Conservation (phyloP, 2,888 invertebrate genomes). For the Saturnia japonica region DNA sequence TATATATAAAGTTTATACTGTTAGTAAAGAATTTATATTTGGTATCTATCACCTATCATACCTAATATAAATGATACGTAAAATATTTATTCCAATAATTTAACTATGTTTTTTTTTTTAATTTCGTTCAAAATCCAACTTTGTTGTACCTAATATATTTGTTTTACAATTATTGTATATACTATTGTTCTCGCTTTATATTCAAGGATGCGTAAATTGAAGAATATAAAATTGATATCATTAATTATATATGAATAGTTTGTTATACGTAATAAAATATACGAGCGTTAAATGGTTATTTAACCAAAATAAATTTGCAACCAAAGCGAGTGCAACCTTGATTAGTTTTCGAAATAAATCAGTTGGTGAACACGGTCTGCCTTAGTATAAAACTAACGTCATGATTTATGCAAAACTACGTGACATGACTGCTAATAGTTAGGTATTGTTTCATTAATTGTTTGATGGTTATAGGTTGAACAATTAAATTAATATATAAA, state of each 20-base stretch:
- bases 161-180: no score
- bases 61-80: background rate
- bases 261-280: background rate
- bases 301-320: constrained; percentile 3
- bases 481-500: constrained; percentile 20
- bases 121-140: background rate
- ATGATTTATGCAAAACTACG: constrained; percentile 65
- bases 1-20: background rate
- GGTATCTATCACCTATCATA: background rate
- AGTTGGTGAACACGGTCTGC: constrained; percentile 32
- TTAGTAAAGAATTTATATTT: background rate
- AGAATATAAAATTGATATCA: background rate
- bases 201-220: background rate
- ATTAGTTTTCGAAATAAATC: constrained; percentile 52
- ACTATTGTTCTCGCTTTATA: background rate
- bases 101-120: background rate
- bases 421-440: constrained; percentile 49
- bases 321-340: constrained; percentile 37
- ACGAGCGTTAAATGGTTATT: background rate
- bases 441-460: constrained; percentile 52
- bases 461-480: constrained; percentile 11
- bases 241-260: background rate
- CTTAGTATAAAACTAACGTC: constrained; percentile 50
- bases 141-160: background rate
- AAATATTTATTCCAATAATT: background rate